These are phyloP conservation scores for Schizopygopsis pylzovi DNA, from an alignment of 2,797 vertebrate genomes.

Conservation along the genomic window DNA sequence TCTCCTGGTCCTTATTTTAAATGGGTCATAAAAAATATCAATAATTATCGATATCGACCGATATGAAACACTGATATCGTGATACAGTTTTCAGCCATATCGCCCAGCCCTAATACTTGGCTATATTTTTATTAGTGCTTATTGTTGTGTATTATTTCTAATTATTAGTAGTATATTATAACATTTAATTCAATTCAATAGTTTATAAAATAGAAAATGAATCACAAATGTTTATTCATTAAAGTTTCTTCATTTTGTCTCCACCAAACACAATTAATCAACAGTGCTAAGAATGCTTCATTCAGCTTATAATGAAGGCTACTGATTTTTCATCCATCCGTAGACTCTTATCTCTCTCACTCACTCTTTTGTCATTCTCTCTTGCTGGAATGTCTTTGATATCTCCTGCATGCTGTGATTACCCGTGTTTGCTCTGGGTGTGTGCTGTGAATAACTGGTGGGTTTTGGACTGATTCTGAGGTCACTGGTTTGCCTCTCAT, in stretches of 20 bases:
- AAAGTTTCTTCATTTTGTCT: background rate
- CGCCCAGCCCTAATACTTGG: background rate
- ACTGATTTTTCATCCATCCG: slow-evolving; percentile 11
- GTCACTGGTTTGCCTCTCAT: slow-evolving; percentile 21
- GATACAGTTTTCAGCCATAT: no score
- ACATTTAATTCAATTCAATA: background rate
- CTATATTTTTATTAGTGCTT: background rate
- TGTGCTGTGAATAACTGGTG: slow-evolving; percentile 38
- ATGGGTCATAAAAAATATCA: no score
- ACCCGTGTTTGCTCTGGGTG: slow-evolving; percentile 42
- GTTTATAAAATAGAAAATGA: background rate
- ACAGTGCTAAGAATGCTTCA: slow-evolving; percentile 3
- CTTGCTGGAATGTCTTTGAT: slow-evolving; percentile 58
- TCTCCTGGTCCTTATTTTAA: no score
- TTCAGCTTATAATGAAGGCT: background rate
- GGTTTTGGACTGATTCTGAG: slow-evolving; percentile 19
- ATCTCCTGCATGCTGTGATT: slow-evolving; percentile 40
- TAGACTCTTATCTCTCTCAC: slow-evolving; percentile 35
- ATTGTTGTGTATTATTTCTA: background rate
- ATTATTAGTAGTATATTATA: background rate
- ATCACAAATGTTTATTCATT: background rate
- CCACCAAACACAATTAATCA: background rate
- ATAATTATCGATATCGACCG: no score
- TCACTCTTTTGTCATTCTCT: slow-evolving; percentile 22
- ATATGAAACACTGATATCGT: no score